phyloP scores from a whole-genome alignment of 2,113 vertebrate genomes.

The Eulemur macaco region DNA sequence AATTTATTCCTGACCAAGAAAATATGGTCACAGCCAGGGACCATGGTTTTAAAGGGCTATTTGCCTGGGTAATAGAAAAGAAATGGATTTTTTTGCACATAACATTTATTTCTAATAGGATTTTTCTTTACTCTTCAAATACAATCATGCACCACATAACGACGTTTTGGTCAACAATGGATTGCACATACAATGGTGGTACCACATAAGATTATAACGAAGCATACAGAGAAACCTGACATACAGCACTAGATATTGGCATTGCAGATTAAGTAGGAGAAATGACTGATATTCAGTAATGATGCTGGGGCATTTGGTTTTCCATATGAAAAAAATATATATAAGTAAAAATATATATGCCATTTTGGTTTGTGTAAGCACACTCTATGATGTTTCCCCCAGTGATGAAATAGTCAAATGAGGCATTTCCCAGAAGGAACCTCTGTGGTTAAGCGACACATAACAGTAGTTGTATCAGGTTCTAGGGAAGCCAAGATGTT shows the following conservation, averaged over 20 bases:
- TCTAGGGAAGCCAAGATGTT: not conserved
- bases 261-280: not conserved
- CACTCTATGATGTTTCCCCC: not conserved
- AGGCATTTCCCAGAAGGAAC: not conserved
- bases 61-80: not conserved
- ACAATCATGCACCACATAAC: not conserved
- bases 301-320: not conserved
- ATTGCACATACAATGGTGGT: not conserved
- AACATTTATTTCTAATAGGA: not conserved
- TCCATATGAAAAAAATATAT: not conserved
- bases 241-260: not conserved
- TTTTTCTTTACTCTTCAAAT: not conserved
- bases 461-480: not conserved
- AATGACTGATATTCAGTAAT: not conserved
- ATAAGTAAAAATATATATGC: too few relatives aligned
- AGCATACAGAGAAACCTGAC: not conserved
- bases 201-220: not conserved
- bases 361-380: not conserved
- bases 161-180: not conserved
- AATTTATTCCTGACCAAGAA: not conserved
- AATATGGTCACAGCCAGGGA: not conserved
- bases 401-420: not conserved
- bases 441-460: not conserved
- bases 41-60: not conserved
- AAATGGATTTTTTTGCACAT: not conserved